Evolutionary conservation across 2,113 vertebrate species (phyloP).

Genomic region (Ictalurus punctatus): DNA sequence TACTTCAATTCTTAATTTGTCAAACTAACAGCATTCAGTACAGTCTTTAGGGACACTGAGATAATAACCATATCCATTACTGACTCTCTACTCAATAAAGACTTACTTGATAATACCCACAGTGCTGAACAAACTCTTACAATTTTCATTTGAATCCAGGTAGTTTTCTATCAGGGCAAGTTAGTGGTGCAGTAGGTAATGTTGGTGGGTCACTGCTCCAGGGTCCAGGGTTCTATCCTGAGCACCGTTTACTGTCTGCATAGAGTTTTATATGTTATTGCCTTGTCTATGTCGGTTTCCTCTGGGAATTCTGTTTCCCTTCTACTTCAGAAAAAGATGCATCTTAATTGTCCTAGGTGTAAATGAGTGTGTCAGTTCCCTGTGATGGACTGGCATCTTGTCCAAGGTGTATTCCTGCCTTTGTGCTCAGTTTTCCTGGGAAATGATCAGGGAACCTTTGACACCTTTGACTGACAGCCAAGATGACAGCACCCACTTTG

Average conservation of each 20-base stretch:
- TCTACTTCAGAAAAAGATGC: not conserved
- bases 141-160: not conserved
- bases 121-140: not conserved
- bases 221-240: not conserved
- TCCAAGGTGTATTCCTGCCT: not conserved
- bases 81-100: not conserved
- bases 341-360: not conserved
- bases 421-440: not conserved
- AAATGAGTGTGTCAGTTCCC: not conserved
- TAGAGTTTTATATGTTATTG: not conserved
- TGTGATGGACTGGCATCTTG: not conserved
- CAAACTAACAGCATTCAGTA: not conserved
- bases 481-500: slow-evolving; percentile 91
- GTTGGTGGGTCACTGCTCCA: not conserved
- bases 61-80: not conserved
- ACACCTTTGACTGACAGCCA: slow-evolving; percentile 83
- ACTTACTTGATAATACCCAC: not conserved
- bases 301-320: not conserved
- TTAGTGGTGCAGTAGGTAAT: not conserved
- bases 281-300: not conserved
- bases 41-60: not conserved
- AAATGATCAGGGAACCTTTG: not conserved
- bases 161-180: not conserved
- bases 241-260: not conserved
- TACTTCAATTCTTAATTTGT: not conserved